phyloP scores from a whole-genome alignment of 1,140 invertebrate genomes.

The Tyrophagus putrescentiae region DNA sequence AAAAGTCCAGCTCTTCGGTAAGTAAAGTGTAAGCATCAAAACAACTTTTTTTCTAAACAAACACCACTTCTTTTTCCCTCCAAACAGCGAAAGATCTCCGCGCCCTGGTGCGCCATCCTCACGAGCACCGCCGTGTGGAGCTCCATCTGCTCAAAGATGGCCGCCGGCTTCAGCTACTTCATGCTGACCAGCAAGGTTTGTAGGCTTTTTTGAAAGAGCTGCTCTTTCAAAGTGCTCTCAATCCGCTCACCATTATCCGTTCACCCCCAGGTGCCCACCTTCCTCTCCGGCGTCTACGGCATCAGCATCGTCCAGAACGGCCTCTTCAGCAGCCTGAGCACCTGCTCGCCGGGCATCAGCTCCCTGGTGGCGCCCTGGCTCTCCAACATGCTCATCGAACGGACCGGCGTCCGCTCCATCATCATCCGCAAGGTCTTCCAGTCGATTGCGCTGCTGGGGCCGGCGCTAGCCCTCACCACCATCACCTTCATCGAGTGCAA shows the following conservation, averaged over 20 bases:
- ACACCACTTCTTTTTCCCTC: too few species aligned
- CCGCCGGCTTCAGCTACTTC: slow-evolving; percentile 85
- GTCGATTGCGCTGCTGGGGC: slow-evolving; percentile 24
- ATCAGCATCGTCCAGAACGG: slow-evolving; percentile 15
- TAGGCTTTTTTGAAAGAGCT: too few species aligned
- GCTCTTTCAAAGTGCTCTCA: too few species aligned
- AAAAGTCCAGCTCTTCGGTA: too few species aligned
- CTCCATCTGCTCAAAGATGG: slow-evolving; percentile 69
- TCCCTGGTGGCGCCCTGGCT: slow-evolving; percentile 24
- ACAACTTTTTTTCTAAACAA: too few species aligned
- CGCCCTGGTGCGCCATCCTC: slow-evolving; percentile 61
- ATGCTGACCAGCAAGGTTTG: slow-evolving; percentile 48
- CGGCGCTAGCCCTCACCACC: slow-evolving; percentile 22
- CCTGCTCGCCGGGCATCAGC: slow-evolving; percentile 23
- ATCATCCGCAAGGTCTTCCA: slow-evolving; percentile 28
- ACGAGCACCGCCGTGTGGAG: slow-evolving; percentile 75
- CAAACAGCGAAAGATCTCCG: neutral
- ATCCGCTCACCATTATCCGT: too few species aligned
- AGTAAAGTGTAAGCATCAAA: too few species aligned
- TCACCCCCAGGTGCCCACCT: too few species aligned
- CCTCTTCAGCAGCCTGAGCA: slow-evolving; percentile 21
- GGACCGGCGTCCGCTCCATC: slow-evolving; percentile 21
- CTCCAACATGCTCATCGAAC: slow-evolving; percentile 21
- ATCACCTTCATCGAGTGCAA: slow-evolving; percentile 24
- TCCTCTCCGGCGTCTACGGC: neutral